Evolutionary conservation across 2,888 invertebrate species (phyloP), one percentile per base, ranked within the genome.

Genomic region (Leptopilina syphax): DNA sequence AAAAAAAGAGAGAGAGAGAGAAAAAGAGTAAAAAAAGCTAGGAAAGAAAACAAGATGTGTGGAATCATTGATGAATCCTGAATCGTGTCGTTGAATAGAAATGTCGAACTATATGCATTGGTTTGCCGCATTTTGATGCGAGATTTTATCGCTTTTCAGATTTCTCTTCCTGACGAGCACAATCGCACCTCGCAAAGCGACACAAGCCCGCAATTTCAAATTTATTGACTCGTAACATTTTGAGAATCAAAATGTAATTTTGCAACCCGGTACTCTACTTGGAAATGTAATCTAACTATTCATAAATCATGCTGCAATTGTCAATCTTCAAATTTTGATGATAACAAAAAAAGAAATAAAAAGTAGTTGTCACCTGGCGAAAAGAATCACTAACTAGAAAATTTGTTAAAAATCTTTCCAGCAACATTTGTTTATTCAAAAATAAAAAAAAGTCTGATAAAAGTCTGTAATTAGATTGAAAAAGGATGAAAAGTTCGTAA

Each of bases 91-190:
- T 54, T 7, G 57, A 57, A 57, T 10, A 73, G 73, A 57, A 57
- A 73, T 73, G 54, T 57, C 73, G 27, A 73, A 34, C 13, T 12
- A 27, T 12, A 27, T 54, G 54, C 73, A 73, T 57, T 73, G 57
- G 34, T 57, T 73, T n/a, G 9, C 73, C 73, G 57, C 54, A 73
- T 73, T 73, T n/a, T 34, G 57, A 73, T 73, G 73, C 57, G 70
- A 70, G 70, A 70, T 73, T 73, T 73, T 73, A 73, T 57, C 73
- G 73, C 57, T 73, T 73, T 73, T 57, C 73, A 73, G 73, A 73
- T 57, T 73, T 57, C 57, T 73, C 73, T 73, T 41, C 34, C 57
- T n/a, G 34, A n/a, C 57, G 54, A 73, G 57, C 34, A 73, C 54
- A 57, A 73, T 73, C 57, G 73, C 73, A 73, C 54, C 54, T 57